Conservation (phyloP, 2,888 invertebrate genomes). For the Epirrhoe alternata region DNA sequence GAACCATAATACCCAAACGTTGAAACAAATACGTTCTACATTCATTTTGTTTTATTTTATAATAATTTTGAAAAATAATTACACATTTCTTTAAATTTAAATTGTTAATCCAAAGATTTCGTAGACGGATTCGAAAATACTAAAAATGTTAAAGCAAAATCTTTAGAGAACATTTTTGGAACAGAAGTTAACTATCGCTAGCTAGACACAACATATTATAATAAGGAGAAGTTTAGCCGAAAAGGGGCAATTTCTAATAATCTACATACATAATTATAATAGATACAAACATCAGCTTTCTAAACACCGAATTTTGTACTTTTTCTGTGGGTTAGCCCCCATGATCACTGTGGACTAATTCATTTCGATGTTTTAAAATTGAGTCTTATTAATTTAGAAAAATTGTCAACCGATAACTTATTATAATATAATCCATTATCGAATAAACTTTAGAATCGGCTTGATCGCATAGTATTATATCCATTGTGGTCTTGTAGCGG, state of each 20-base stretch:
- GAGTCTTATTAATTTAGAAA: conserved; percentile 82
- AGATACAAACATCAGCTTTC: conserved; percentile 79
- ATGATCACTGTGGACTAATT: conserved; percentile 81
- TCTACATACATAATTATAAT: conserved; percentile 73
- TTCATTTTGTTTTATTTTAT: conserved; percentile 74
- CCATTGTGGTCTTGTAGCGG: conserved; percentile 80
- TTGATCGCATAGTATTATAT: conserved; percentile 68
- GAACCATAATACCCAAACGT: conserved; percentile 85
- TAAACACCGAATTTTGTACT: conserved; percentile 85
- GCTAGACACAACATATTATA: conserved; percentile 66
- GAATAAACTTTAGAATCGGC: conserved; percentile 62
- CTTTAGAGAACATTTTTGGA: conserved; percentile 71
- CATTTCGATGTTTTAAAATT: conserved; percentile 83
- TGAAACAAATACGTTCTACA: conserved; percentile 80
- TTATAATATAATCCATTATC: conserved; percentile 52
- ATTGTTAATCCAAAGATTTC: conserved; percentile 79
- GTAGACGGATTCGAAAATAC: conserved; percentile 82
- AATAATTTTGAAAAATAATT: conserved; percentile 83
- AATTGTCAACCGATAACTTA: conserved; percentile 82
- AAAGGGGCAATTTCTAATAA: conserved; percentile 75
- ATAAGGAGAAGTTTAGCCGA: conserved; percentile 69
- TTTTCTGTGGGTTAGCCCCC: conserved; percentile 78
- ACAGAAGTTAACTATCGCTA: conserved; percentile 80
- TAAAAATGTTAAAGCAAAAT: conserved; percentile 73
- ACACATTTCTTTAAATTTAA: conserved; percentile 73